Percentiles rank a stretch among this genome's conserved stretches.
Conservation (phyloP, 2,888 invertebrate genomes). For the Thecophora atra region DNA sequence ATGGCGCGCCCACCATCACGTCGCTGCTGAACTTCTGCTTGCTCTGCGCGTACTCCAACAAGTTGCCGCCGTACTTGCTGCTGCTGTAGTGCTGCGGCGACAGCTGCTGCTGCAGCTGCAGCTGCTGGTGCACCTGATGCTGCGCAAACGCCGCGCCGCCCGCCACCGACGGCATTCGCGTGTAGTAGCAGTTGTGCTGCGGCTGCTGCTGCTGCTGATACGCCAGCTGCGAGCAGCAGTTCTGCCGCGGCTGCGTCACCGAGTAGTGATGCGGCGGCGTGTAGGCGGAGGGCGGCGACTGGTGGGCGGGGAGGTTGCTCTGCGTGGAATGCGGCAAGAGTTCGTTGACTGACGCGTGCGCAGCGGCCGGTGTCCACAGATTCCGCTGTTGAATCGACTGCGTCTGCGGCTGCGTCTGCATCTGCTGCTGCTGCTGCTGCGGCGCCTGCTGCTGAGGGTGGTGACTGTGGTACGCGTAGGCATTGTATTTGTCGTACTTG, state of each 20-base stretch:
- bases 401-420: constrained; percentile 6
- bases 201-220: constrained; percentile 47
- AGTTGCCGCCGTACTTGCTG: constrained; percentile 38
- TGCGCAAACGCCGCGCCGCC: constrained; percentile 11
- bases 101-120: constrained; percentile 37
- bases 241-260: constrained; percentile 49
- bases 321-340: constrained; percentile 21
- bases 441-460: constrained; percentile 32
- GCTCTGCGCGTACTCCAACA: constrained; percentile 41
- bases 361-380: constrained; percentile 44
- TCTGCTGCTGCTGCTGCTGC: constrained; percentile 33
- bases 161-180: constrained; percentile 39
- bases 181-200: constrained; percentile 53
- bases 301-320: constrained; percentile 1
- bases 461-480: constrained; percentile 39
- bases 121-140: constrained; percentile 41
- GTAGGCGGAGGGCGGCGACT: constrained; percentile 8
- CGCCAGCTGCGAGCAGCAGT: constrained; percentile 55
- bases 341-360: neutral
- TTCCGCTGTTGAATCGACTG: constrained; percentile 38
- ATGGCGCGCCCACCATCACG: constrained; percentile 46
- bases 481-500: constrained; percentile 56
- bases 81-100: constrained; percentile 30
- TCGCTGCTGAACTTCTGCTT: constrained; percentile 58
- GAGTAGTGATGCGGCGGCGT: constrained; percentile 30